phyloP scores from a whole-genome alignment of 2,113 vertebrate species.

The Cryptoleucopteryx plumbea region DNA sequence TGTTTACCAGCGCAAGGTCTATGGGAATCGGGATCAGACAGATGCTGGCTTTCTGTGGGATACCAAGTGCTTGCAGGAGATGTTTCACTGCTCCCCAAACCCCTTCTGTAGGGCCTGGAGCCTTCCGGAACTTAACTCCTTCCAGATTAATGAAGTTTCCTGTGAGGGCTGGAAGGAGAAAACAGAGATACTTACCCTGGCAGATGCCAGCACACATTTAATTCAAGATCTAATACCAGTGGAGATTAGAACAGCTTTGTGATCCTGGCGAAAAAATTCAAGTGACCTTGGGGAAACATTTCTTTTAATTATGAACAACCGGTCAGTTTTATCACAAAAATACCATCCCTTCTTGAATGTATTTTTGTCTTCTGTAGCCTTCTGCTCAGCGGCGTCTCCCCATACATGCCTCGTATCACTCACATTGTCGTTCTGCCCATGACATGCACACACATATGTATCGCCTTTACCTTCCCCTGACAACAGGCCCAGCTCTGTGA shows the following conservation, averaged over 20 bases:
- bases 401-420: rapidly evolving
- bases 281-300: not conserved
- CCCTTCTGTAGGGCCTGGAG: not conserved
- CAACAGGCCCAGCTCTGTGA: not conserved
- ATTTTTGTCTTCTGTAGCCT: not conserved
- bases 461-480: not conserved
- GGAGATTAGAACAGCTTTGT: constrained; percentile 41
- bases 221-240: constrained; percentile 33
- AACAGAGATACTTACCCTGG: not conserved
- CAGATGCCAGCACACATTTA: constrained; percentile 36
- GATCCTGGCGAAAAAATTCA: not conserved
- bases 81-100: not conserved
- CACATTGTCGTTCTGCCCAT: rapidly evolving
- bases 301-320: not conserved
- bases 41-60: not conserved
- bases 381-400: not conserved
- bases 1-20: not conserved
- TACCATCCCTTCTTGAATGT: not conserved
- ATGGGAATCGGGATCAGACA: not conserved
- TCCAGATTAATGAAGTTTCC: not conserved
- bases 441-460: not conserved
- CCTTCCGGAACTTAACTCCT: not conserved
- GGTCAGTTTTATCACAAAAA: not conserved
- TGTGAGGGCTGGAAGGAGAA: not conserved
- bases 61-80: not conserved